These are phyloP conservation scores for Vipera latastei DNA, from an alignment of 2,797 vertebrate species.

Conservation along the genomic window DNA sequence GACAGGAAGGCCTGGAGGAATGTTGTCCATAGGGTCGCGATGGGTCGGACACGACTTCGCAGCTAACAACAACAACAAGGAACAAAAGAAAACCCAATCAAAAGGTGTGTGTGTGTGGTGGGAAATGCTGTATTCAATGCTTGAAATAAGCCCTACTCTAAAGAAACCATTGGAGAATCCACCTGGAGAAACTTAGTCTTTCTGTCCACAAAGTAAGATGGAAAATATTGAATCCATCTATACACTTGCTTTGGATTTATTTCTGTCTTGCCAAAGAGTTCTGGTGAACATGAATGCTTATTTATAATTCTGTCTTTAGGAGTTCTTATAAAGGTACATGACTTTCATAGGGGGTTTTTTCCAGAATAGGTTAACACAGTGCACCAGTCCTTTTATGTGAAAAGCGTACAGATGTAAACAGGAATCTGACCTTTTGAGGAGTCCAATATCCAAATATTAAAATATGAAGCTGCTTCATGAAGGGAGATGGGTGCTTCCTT, in stretches of 20 bases:
- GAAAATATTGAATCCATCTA: neutral
- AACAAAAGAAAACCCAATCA: neutral
- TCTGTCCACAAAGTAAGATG: neutral
- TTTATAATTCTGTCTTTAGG: neutral
- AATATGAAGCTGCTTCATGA: constrained; percentile 76
- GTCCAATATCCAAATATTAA: constrained; percentile 69
- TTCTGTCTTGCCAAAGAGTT: neutral
- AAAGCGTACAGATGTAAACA: constrained; percentile 51
- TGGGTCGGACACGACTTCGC: too few species aligned
- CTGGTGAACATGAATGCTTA: neutral
- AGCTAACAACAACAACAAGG: too few species aligned
- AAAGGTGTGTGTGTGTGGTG: neutral
- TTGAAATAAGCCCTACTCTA: neutral
- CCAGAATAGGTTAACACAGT: too few species aligned
- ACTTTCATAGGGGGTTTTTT: neutral
- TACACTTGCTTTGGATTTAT: neutral
- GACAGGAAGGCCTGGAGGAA: too few species aligned
- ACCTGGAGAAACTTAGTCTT: neutral
- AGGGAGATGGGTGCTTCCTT: constrained; percentile 23
- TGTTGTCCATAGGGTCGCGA: too few species aligned
- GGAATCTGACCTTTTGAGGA: constrained; percentile 72
- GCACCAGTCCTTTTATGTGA: neutral
- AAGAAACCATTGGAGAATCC: neutral
- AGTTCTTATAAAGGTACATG: neutral
- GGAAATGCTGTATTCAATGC: neutral